Conservation (phyloP, 2,888 invertebrate genomes). For the Horisme vitalbata region DNA sequence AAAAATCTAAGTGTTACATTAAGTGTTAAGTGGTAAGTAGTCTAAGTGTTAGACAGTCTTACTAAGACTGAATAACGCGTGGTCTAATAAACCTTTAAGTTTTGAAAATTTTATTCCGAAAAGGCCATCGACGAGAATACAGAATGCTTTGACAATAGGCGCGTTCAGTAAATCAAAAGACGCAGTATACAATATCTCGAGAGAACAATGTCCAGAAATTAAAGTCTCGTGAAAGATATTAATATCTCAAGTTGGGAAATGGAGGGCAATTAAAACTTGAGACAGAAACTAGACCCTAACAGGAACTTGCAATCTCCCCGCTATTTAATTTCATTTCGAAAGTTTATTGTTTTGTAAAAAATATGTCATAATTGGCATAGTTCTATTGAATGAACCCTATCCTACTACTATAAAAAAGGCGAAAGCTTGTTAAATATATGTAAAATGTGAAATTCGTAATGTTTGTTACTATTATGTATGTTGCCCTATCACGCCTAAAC, state of each 20-base stretch:
- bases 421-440: too few relatives aligned
- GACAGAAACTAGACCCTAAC: constrained; percentile 49
- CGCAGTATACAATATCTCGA: constrained; percentile 16
- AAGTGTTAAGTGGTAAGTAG: too few relatives aligned
- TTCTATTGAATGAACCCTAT: too few relatives aligned
- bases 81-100: too few relatives aligned
- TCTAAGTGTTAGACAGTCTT: too few relatives aligned
- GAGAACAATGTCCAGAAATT: constrained; percentile 43
- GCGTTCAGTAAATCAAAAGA: constrained; percentile 14
- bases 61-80: too few relatives aligned
- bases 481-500: too few relatives aligned
- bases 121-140: constrained; percentile 5
- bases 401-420: too few relatives aligned
- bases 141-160: constrained; percentile 8
- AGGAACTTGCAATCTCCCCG: constrained; percentile 59
- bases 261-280: constrained; percentile 73
- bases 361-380: background rate
- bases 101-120: background rate
- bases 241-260: constrained; percentile 68
- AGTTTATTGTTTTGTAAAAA: constrained; percentile 1
- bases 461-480: too few relatives aligned
- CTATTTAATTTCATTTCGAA: constrained; percentile 56
- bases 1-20: too few relatives aligned
- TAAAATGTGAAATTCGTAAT: too few relatives aligned
- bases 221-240: constrained; percentile 62